phyloP scores from a whole-genome alignment of 2,113 vertebrate species.

The Thymallus thymallus region DNA sequence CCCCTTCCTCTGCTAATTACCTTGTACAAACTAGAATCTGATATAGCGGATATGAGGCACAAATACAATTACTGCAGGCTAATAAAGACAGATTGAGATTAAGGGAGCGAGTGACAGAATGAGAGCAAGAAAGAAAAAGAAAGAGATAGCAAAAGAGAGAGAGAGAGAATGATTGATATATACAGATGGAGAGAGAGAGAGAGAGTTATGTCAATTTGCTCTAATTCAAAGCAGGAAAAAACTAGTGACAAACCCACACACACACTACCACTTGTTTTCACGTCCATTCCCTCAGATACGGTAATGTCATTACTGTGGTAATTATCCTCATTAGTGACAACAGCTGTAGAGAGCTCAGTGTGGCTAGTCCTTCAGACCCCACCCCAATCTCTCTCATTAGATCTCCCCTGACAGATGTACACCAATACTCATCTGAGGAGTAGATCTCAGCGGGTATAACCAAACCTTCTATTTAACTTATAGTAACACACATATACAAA shows the following conservation, averaged over 20 bases:
- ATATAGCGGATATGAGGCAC: slow-evolving; percentile 77
- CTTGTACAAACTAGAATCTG: slow-evolving; percentile 79
- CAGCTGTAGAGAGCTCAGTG: slow-evolving; percentile 88
- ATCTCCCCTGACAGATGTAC: slow-evolving; percentile 23
- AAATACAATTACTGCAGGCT: slow-evolving; percentile 77
- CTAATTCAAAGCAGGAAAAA: slow-evolving; percentile 17
- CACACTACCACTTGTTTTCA: slow-evolving; percentile 7
- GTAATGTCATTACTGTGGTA: slow-evolving; percentile 97
- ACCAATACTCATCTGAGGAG: not conserved
- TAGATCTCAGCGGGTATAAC: not conserved
- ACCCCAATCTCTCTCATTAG: slow-evolving; percentile 73
- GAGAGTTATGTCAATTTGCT: not conserved
- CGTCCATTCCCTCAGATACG: slow-evolving; percentile 96
- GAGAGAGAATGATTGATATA: slow-evolving; percentile 59
- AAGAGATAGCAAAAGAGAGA: not conserved
- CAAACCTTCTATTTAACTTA: too few species aligned
- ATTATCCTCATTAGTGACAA: slow-evolving; percentile 98
- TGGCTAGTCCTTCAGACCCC: slow-evolving; percentile 79
- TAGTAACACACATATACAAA: too few species aligned
- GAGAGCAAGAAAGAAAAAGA: slow-evolving; percentile 60
- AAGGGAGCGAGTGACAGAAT: slow-evolving; percentile 65
- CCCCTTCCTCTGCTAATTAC: slow-evolving; percentile 80
- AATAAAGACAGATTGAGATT: slow-evolving; percentile 74
- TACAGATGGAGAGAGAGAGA: not conserved
- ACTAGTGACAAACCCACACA: slow-evolving; percentile 9